Evolutionary conservation across 2,888 invertebrate genomes (phyloP).

Genomic region (Aphodius granarius): DNA sequence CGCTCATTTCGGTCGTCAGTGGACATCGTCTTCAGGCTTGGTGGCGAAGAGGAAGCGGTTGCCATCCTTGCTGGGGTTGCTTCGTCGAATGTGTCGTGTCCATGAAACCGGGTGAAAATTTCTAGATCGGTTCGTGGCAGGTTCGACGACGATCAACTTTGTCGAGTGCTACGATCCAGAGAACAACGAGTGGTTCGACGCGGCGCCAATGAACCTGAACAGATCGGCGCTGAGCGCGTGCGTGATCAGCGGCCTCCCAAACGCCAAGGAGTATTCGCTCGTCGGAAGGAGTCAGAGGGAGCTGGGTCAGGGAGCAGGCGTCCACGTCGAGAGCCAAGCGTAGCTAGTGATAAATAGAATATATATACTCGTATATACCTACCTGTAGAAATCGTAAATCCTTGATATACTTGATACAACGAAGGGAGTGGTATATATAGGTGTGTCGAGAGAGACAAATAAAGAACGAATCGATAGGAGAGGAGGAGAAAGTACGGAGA

Average conservation of each 20-base stretch:
- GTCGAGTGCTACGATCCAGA: constrained; percentile 76
- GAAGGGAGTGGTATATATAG: too few species aligned
- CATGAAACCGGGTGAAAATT: constrained; percentile 29
- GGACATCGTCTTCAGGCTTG: too few species aligned
- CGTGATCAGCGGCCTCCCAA: constrained; percentile 71
- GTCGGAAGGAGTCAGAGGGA: constrained; percentile 42
- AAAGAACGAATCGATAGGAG: constrained; percentile 13
- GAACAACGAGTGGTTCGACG: constrained; percentile 66
- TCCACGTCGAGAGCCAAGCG: constrained; percentile 14
- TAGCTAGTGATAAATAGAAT: too few species aligned
- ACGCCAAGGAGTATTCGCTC: constrained; percentile 67
- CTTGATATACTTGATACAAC: too few species aligned
- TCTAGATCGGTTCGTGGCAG: constrained; percentile 52
- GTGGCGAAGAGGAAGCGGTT: neutral
- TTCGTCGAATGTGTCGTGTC: constrained; percentile 16
- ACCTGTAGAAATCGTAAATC: too few species aligned
- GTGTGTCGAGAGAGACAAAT: neutral
- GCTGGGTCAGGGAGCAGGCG: constrained; percentile 42
- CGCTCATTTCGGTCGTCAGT: too few species aligned
- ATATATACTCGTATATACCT: too few species aligned
- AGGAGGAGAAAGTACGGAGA: neutral
- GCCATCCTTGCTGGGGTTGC: neutral
- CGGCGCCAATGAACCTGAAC: constrained; percentile 79
- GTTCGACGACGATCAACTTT: constrained; percentile 69
- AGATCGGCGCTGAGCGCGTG: constrained; percentile 81